Conservation (phyloP, 92 coral and sea anemone species). For the Metridium senile region DNA sequence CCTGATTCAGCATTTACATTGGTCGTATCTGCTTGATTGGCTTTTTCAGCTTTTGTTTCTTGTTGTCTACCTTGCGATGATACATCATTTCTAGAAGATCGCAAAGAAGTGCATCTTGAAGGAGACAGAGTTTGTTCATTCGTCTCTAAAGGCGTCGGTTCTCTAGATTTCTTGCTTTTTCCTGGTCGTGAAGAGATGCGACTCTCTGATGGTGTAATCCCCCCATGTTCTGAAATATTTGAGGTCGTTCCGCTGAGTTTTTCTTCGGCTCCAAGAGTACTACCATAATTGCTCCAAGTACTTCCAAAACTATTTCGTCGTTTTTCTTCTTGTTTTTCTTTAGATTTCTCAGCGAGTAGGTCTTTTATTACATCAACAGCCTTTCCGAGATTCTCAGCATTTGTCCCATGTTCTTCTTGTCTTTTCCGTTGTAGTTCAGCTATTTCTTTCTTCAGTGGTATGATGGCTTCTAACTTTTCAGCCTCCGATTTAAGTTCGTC, state of each 20-base stretch:
- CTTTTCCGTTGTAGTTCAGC: conserved; percentile 74
- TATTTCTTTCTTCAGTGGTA: conserved; percentile 78
- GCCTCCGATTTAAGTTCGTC: conserved; percentile 52
- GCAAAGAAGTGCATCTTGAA: not conserved
- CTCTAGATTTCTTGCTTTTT: not conserved
- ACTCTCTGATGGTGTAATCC: not conserved
- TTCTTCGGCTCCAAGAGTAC: not conserved
- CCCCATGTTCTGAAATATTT: not conserved
- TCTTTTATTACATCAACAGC: conserved; percentile 69
- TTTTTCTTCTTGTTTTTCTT: not conserved
- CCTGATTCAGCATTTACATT: not conserved
- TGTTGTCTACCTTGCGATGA: not conserved
- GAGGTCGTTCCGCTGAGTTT: not conserved
- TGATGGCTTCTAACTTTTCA: conserved; percentile 50
- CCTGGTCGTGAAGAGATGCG: not conserved
- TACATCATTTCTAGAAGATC: not conserved
- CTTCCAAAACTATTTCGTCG: conserved; percentile 28
- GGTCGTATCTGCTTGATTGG: not conserved
- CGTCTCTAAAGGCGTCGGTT: not conserved
- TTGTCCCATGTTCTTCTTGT: conserved; percentile 75
- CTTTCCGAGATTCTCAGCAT: conserved; percentile 58
- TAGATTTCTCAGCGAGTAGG: conserved; percentile 25
- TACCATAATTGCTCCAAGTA: not conserved
- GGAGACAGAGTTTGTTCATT: not conserved
- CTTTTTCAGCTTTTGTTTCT: not conserved